phyloP scores from a whole-genome alignment of 2,888 invertebrate species.

The Labia minor region DNA sequence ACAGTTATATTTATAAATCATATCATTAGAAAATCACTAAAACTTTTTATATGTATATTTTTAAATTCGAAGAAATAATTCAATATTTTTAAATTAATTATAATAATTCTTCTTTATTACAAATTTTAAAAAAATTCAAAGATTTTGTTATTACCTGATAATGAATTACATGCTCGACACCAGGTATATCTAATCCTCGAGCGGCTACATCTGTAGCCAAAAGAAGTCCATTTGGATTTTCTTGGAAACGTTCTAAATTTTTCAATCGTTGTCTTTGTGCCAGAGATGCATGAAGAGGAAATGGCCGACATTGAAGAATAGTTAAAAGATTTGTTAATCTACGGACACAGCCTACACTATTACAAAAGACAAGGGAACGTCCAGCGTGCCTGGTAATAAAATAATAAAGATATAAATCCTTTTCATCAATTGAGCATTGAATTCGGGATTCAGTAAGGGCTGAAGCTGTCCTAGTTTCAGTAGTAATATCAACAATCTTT shows the following conservation, averaged over 20 bases:
- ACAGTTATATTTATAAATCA: too few species aligned
- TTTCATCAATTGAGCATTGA: constrained; percentile 62
- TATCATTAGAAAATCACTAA: too few species aligned
- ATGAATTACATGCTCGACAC: constrained; percentile 89
- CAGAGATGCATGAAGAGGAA: constrained; percentile 82
- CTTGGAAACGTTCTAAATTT: constrained; percentile 80
- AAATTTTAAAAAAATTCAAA: too few species aligned
- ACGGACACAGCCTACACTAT: constrained; percentile 86
- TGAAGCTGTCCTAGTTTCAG: constrained; percentile 66
- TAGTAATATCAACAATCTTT: constrained; percentile 86
- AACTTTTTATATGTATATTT: too few species aligned
- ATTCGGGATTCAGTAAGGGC: constrained; percentile 77
- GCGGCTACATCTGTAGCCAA: constrained; percentile 97
- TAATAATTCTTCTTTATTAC: too few species aligned
- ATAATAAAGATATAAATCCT: constrained; percentile 88
- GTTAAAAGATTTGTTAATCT: constrained; percentile 46
- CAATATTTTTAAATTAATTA: too few species aligned
- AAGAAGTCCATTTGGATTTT: constrained; percentile 59
- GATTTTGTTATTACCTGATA: constrained; percentile 53
- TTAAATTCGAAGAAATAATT: too few species aligned
- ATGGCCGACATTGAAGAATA: constrained; percentile 54
- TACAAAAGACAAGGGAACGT: constrained; percentile 85
- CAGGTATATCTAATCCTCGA: constrained; percentile 87
- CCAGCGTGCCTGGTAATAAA: constrained; percentile 76
- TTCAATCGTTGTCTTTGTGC: constrained; percentile 86